Evolutionary conservation across 2,113 vertebrate genomes (phyloP).

Genomic region (Nanorana parkeri): DNA sequence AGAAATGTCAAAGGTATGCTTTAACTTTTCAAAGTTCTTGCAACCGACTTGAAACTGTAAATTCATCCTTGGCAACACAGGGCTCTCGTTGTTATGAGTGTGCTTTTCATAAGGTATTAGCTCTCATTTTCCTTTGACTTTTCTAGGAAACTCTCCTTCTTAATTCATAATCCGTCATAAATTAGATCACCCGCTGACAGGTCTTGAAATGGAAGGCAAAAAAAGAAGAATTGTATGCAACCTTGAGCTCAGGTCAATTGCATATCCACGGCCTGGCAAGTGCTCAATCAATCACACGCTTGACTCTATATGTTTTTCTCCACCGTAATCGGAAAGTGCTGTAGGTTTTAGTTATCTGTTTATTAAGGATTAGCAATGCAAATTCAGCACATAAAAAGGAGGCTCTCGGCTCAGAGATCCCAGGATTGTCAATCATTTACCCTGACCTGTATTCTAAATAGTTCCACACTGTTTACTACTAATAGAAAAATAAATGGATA

Average conservation of each 20-base stretch:
- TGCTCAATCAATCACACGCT: background rate
- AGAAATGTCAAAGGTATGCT: no score
- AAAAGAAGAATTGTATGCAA: background rate
- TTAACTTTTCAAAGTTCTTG: no score
- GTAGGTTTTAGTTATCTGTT: background rate
- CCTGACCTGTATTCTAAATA: background rate
- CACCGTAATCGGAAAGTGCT: background rate
- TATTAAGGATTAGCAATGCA: constrained; percentile 19
- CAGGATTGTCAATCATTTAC: background rate
- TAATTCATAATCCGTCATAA: constrained; percentile 27
- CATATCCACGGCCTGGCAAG: background rate
- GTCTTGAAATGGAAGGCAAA: background rate
- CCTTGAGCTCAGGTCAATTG: constrained; percentile 17
- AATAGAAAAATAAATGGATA: background rate
- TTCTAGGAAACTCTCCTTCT: constrained; percentile 3
- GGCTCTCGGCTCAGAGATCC: background rate
- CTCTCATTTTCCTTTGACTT: constrained; percentile 17
- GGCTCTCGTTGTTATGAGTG: background rate
- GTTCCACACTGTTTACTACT: background rate
- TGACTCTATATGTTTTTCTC: background rate
- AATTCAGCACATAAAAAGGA: background rate
- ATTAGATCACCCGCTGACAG: constrained; percentile 17
- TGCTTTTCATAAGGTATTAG: background rate
- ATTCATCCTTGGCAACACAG: no score
- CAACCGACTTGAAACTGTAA: no score